Base-by-base conservation (phyloP, 1,140 invertebrate genomes). In the Calliopsis andreniformis region DNA sequence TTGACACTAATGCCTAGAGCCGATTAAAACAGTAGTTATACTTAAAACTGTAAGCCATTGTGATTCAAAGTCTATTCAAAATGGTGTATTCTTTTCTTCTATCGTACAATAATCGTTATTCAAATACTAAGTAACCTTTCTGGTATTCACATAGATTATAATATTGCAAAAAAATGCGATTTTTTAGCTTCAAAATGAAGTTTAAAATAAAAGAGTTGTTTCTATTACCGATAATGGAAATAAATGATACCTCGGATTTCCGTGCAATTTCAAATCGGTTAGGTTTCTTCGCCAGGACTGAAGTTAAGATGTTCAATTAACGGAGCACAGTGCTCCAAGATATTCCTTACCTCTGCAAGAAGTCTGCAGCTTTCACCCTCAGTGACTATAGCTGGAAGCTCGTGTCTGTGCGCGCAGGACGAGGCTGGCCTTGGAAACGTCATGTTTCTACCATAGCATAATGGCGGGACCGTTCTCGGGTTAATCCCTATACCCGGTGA, bases 331-430 rank as follows among this genome's bases (percentile, higher is more conserved):
- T 5, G 2, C 0, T 6, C 10, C 1, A 4, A 32, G 8, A 1
- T 25, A n/a, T 73, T 51, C 42, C 75, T 76, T 87, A 92, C 92
- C 89, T 92, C 91, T 68, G 85, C 87, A 51, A 87, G 87, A 76
- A 89, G 86, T 84, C 92, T 90, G 79, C 92, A 92, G 76, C 91
- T 92, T 81, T 95, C 94, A 47, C 94, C 93, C 81, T 95, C 94
- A 14, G 93, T 93, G 23, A 95, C 93, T 63, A 95, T 90, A 35
- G 95, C 93, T 39, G 94, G 94, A 68, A 94, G 89, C 72, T 94
- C 93, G 84, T 91, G 93, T 68, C 93, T 88, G 49, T 90, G 89
- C 7, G 86, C 85, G 75, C 91, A 92, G 39, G 88, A 90, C 63
- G 90, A 89, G 6, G 76, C 70, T 66, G 93, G 93, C 49, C 94